Conservation (phyloP, 2,113 vertebrate species). For the Macroglossus sobrinus region DNA sequence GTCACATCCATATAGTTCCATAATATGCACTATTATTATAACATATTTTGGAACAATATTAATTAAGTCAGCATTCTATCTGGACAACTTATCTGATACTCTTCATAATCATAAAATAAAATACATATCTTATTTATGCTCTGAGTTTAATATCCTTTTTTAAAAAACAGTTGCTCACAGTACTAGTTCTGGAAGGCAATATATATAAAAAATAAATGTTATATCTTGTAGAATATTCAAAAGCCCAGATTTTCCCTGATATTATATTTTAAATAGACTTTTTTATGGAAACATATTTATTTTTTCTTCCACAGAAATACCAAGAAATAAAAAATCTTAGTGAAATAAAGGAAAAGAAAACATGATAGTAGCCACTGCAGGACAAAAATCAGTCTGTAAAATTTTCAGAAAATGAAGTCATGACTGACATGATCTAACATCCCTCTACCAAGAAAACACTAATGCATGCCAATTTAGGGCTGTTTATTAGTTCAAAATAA, state of each 20-base stretch:
- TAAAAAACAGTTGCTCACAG: neutral
- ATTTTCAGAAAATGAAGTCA: constrained; percentile 65
- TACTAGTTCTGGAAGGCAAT: neutral
- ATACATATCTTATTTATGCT: neutral
- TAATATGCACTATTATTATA: neutral
- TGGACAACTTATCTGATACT: neutral
- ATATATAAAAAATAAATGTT: neutral
- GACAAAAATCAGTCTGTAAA: constrained; percentile 54
- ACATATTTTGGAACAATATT: neutral
- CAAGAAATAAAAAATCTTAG: constrained; percentile 45
- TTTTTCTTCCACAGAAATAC: neutral
- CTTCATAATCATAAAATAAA: neutral
- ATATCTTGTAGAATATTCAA: neutral
- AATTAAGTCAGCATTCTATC: neutral
- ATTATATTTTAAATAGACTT: constrained; percentile 18
- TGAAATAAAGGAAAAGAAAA: constrained; percentile 23
- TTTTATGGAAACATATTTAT: neutral
- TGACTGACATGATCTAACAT: constrained; percentile 67
- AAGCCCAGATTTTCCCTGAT: constrained; percentile 25
- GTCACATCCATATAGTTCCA: neutral
- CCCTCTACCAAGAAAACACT: neutral
- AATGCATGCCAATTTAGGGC: neutral
- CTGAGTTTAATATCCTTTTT: neutral
- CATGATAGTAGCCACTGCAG: neutral
- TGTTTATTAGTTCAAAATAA: constrained; percentile 40